Base-by-base conservation (phyloP, 2,113 vertebrate genomes). In the Ranitomeya variabilis region DNA sequence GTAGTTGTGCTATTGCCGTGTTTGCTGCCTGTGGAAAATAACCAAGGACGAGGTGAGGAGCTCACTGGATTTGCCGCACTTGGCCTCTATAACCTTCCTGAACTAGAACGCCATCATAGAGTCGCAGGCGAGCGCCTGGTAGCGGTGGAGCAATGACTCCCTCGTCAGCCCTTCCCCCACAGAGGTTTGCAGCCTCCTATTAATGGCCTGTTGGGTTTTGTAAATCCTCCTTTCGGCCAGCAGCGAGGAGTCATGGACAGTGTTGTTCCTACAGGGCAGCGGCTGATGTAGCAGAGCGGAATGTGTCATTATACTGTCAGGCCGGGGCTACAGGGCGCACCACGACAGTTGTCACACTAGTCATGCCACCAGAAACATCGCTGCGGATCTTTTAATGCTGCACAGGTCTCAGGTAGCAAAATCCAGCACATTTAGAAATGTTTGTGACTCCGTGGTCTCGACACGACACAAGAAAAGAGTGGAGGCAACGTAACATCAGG, bases 21-120 rank as follows among this genome's bases (percentile, higher is more conserved):
- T 45, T 84, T 71, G 26, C 51, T 71, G 45, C 51, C 45, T 67
- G 13, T 26, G 19, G 14, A 66, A 37, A 12, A 51, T 21, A 83
- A 67, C 62, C 81, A 83, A 67, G 15, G 82, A 54, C 45, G 55
- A 84, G 64, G 82, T 10, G 52, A 71, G 66, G 66, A 84, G 82
- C 82, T 69, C 64, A 15, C 21, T 0, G 23, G 45, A 84, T 84
- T 15, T 16, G 52, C 66, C 16, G 66, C 51, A 11, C 23, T 69
- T 9, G 7, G 82, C 54, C 66, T 84, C 64, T 64, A 71, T 69
- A 14, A 84, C 64, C 82, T 84, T 84, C n/a, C n/a, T 18, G 66
- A 84, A 84, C 51, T 23, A 14, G 7, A 52, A 84, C 71, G 82
- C 82, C 82, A 84, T 84, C 82, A 21, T 84, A 64, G 82, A 84